These are phyloP conservation scores for Pyrrhura leucotis DNA, from an alignment of 2,797 vertebrate species.

Conservation along the genomic window DNA sequence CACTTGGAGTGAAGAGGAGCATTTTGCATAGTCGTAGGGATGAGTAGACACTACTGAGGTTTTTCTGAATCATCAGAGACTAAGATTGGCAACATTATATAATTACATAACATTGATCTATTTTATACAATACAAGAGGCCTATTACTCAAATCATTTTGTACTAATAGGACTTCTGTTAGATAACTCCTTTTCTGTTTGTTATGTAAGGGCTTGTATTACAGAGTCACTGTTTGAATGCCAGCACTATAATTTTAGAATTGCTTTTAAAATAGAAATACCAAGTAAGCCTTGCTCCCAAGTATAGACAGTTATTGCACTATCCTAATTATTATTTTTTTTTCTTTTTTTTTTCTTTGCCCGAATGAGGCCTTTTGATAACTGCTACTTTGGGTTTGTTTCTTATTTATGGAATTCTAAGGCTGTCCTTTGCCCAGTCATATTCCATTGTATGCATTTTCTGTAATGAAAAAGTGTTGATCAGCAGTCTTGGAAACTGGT, in stretches of 20 bases:
- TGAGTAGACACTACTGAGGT: slow-evolving; percentile 7
- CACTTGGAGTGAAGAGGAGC: neutral
- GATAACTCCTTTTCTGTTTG: slow-evolving; percentile 56
- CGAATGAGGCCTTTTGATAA: neutral
- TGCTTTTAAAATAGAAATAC: slow-evolving; percentile 33
- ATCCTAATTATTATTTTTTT: neutral
- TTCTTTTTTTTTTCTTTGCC: neutral
- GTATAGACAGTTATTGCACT: slow-evolving; percentile 17
- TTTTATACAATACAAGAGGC: slow-evolving; percentile 29
- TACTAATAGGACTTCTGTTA: slow-evolving; percentile 56
- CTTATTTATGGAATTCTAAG: neutral
- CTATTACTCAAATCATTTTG: slow-evolving; percentile 36
- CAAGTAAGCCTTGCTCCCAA: slow-evolving; percentile 11
- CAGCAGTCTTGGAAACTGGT: neutral
- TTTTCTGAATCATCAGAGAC: slow-evolving; percentile 29
- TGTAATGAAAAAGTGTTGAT: neutral
- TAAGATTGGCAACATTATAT: slow-evolving; percentile 10
- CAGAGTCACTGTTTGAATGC: slow-evolving; percentile 40
- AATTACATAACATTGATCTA: slow-evolving; percentile 49
- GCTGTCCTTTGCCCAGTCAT: neutral
- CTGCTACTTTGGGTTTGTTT: neutral
- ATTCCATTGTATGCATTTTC: neutral
- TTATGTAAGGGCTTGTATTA: slow-evolving; percentile 46
- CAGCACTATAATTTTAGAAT: slow-evolving; percentile 53
- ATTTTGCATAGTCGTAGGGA: slow-evolving; percentile 8